Evolutionary conservation across 2,113 vertebrate genomes (phyloP).

Genomic region (crab-eating macaque (Macaca fascicularis)): T2T-MFA8v1.1 NC_088378.1:68627001-68627500

Average conservation of each 20-base stretch:
- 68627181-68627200: neutral
- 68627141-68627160: neutral
- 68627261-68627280: neutral
- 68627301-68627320: neutral
- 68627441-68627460: neutral
- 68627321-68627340: neutral
- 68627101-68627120: neutral
- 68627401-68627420: neutral
- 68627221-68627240: neutral
- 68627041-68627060: neutral
- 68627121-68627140: neutral
- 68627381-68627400: neutral
- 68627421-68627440: neutral
- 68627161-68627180: neutral
- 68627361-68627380: neutral
- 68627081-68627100: neutral
- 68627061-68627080: neutral
- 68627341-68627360: fast-evolving
- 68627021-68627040: neutral
- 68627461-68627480: constrained; percentile 74
- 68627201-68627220: constrained; percentile 21
- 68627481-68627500: constrained; percentile 95
- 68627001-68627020: neutral
- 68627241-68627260: neutral
- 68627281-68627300: neutral